Base-by-base conservation (phyloP, 1,140 invertebrate species). In the Elymnias hypermnestra region DNA sequence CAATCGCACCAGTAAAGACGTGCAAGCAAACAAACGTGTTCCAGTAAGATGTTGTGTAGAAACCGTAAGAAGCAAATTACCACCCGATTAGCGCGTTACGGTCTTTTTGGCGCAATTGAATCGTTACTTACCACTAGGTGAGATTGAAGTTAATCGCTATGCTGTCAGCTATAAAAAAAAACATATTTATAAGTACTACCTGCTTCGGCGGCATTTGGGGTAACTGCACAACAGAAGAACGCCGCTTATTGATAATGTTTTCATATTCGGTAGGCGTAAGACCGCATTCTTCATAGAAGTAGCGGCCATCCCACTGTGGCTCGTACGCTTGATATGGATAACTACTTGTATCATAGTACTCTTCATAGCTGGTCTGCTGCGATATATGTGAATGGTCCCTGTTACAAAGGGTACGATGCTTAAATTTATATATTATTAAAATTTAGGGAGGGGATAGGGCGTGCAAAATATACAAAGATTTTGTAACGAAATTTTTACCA, bases 261-360 rank as follows among this genome's bases (percentile, higher is more conserved):
- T 84, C 77, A 40, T 78, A 81, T 58, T 82, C 81, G 1, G 66
- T 78, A 7, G 76, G 70, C n/a, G 72, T 75, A 23, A 81, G 65
- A 5, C 79, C 79, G 17, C 74, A 78, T 39, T 83, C 77, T 28
- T 83, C 67, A 40, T 59, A 74, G 46, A 82, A 72, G 57, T 83
- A 86, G 28, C 73, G 87, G 68, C 90, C 90, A 55, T 92, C 90
- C 91, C 91, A 93, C 62, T 92, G 89, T 51, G 92, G 89, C 35
- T 92, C 90, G 52, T 91, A 89, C 8, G 65, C 65, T 61, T 87
- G 87, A 51, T 83, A 88, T 5, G 82, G 82, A 53, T 87, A 88
- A 45, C 87, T 87, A 25, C 68, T 78, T n/a, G 86, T 72, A 57
- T 89, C 88, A 56, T 72, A 89, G 57, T 83, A 90, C 69, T 89